Base-by-base conservation (phyloP, 2,888 invertebrate species). In the Parthenolecanium corni region DNA sequence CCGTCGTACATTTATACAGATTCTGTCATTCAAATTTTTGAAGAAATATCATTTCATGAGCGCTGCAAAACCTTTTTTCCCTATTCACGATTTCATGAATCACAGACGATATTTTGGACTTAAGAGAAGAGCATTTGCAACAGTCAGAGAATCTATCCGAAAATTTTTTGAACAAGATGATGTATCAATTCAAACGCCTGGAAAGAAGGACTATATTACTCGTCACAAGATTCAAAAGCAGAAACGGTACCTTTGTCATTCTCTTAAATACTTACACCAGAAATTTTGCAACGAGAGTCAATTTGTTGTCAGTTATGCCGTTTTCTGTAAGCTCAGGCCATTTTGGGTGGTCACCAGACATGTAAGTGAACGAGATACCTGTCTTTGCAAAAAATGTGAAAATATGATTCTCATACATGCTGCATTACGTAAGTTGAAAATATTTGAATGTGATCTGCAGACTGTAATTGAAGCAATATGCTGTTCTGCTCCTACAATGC, bases 201-300 rank as follows among this genome's bases (percentile, higher is more conserved):
- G 67, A 40, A 68, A 68, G 46, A 66, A 66, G 52, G 66, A 67
- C 40, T 67, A 44, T 53, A 52, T 66, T 16, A 68, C 64, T 52
- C 64, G 54, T 24, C 40, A 65, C n/a, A 64, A 54, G 47, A 47
- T 64, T 25, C 62, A 64, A 47, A 64, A 62, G 23, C 64, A 64
- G 36, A 49, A 47, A 58, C 61, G 66, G 62, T 14, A 47, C 24
- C 52, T 64, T 16, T 38, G 16, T 2, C 61, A 58, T 18, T 53
- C 56, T 11, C 31, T 67, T 36, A 63, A 62, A 52, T 63, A 63
- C 25, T 58, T 67, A 11, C 65, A 67, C 44, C 36, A 51, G 38
- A 68, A 64, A 49, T 68, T 68, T 52, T 21, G 46, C 46, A 53
- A 38, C 16, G 47, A n/a, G 11, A 57, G 44, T 36, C n/a, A 16